Percentiles rank a stretch among this genome's conserved stretches.
Conservation (phyloP, 2,888 invertebrate genomes). For the Lacanobia wlatinum region DNA sequence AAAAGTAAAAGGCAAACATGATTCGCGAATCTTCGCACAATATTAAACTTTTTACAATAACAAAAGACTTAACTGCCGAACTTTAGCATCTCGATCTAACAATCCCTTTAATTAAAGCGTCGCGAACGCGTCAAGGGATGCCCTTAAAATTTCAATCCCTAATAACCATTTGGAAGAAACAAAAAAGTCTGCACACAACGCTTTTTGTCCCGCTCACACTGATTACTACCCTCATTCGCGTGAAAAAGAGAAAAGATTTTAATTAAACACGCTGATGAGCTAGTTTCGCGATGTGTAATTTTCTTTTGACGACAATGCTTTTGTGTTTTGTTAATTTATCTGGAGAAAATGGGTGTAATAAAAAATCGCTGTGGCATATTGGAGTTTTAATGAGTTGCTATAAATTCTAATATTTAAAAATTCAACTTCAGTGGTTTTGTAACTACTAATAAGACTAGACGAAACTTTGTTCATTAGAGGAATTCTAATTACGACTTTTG, state of each 20-base stretch:
- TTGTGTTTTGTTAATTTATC: conserved; percentile 65
- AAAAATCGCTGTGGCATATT: conserved; percentile 51
- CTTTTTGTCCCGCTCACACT: conserved; percentile 64
- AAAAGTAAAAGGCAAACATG: conserved; percentile 65
- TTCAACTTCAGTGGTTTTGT: background rate
- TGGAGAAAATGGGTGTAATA: conserved; percentile 47
- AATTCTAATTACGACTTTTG: background rate
- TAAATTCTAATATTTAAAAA: conserved; percentile 28
- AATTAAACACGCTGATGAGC: conserved; percentile 74
- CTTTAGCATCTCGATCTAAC: conserved; percentile 70
- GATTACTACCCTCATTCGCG: conserved; percentile 63
- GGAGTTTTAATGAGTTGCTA: conserved; percentile 47
- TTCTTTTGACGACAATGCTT: conserved; percentile 70
- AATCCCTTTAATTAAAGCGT: conserved; percentile 74
- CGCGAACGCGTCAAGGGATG: conserved; percentile 70
- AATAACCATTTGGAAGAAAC: conserved; percentile 72
- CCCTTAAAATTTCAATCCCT: conserved; percentile 71
- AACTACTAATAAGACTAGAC: background rate
- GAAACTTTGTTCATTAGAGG: background rate
- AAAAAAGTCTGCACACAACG: conserved; percentile 68
- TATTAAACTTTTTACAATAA: conserved; percentile 74
- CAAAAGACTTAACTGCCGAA: conserved; percentile 69
- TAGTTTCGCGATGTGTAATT: conserved; percentile 73
- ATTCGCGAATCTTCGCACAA: conserved; percentile 65
- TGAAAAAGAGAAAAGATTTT: conserved; percentile 69